phyloP scores from a whole-genome alignment of 1,140 invertebrate species.

The Papilio machaon region DNA sequence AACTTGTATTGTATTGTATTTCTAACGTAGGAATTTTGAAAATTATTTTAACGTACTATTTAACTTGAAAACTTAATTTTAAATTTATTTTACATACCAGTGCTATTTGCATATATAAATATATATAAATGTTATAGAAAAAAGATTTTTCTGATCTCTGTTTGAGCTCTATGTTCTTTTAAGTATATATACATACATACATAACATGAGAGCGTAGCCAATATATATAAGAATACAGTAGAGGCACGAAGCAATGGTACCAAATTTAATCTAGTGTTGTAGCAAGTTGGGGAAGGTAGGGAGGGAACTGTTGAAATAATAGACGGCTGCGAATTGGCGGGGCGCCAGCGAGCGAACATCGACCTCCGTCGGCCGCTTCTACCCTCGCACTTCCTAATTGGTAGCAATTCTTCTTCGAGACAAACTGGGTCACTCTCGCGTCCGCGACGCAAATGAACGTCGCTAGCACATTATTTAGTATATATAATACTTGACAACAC shows the following conservation, averaged over 20 bases:
- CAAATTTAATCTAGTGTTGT: conserved; percentile 27
- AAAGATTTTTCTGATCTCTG: no score
- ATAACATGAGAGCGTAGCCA: neutral
- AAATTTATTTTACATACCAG: no score
- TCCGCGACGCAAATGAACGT: conserved; percentile 19
- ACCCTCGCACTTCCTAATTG: conserved; percentile 55
- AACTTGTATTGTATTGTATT: neutral
- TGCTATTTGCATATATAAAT: no score
- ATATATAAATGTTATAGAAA: no score
- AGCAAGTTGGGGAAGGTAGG: conserved; percentile 11
- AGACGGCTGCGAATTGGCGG: conserved; percentile 53
- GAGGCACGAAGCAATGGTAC: neutral
- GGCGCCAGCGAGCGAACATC: conserved; percentile 54
- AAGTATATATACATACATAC: no score
- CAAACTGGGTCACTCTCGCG: conserved; percentile 30
- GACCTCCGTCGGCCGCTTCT: conserved; percentile 46
- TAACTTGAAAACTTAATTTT: no score
- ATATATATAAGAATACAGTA: neutral
- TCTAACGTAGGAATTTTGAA: neutral
- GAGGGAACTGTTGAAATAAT: conserved; percentile 58
- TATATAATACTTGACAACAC: neutral
- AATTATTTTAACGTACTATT: neutral
- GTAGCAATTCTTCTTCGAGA: conserved; percentile 47
- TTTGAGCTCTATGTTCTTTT: no score
- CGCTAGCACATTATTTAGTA: neutral